Conservation (phyloP, 2,797 vertebrate genomes). For the Poeciliopsis infans region DNA sequence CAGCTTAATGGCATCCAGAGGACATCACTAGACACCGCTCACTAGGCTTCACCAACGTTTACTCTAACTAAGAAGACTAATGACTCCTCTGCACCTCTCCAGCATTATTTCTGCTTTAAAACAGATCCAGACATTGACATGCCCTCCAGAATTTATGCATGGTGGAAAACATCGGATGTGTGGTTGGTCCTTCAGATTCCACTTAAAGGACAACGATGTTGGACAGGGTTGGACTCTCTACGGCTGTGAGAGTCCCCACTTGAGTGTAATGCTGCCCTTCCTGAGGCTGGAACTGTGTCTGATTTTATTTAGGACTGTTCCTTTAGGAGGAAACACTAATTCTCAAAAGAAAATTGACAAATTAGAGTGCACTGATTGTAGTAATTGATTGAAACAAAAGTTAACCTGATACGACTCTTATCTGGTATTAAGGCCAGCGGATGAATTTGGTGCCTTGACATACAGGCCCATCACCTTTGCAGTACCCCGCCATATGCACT, state of each 20-base stretch:
- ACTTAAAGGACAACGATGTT: background rate
- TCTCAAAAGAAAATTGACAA: constrained; percentile 9
- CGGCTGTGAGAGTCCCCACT: background rate
- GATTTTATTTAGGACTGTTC: background rate
- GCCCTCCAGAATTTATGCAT: constrained; percentile 34
- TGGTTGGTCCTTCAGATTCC: constrained; percentile 32
- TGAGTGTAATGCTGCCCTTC: background rate
- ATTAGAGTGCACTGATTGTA: background rate
- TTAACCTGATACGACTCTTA: constrained; percentile 59
- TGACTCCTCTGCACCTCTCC: constrained; percentile 39
- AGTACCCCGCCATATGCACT: background rate
- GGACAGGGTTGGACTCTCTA: background rate
- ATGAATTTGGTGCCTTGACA: constrained; percentile 36
- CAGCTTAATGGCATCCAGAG: constrained; percentile 82
- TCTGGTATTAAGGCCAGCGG: constrained; percentile 55
- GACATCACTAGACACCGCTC: constrained; percentile 74
- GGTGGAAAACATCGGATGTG: constrained; percentile 34
- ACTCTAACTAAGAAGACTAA: constrained; percentile 52
- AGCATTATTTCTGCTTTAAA: constrained; percentile 12
- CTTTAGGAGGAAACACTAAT: background rate
- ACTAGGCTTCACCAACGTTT: constrained; percentile 50
- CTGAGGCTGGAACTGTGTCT: background rate
- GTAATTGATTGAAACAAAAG: constrained; percentile 20
- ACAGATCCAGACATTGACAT: constrained; percentile 23
- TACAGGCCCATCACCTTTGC: constrained; percentile 37